A percentile compares a stretch with the other conserved stretches of the same genome.
Conservation (phyloP, 2,888 invertebrate species). For the Agrypnus murinus region DNA sequence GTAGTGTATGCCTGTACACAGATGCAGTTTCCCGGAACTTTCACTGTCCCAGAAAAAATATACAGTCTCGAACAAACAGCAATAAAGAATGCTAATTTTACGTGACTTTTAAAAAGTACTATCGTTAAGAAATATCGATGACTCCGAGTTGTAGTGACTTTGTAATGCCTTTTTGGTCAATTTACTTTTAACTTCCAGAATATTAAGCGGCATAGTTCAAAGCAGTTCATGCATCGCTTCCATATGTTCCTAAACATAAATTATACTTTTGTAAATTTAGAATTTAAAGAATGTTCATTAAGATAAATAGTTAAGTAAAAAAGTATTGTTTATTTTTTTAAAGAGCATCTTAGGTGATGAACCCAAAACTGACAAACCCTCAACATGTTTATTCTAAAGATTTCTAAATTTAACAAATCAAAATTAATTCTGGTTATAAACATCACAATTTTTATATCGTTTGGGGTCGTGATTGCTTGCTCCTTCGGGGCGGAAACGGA, state of each 20-base stretch:
- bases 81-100: conserved; percentile 57
- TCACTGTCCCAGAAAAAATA: conserved; percentile 44
- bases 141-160: conserved; percentile 21
- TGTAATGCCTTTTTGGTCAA: conserved; percentile 21
- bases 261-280: too few species aligned
- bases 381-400: too few species aligned
- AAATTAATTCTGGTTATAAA: too few species aligned
- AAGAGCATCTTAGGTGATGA: background rate
- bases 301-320: too few species aligned
- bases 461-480: too few species aligned
- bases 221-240: conserved; percentile 21
- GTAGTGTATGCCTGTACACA: conserved; percentile 50
- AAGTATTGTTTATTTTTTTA: conserved; percentile 19
- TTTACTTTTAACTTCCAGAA: conserved; percentile 22
- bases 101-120: conserved; percentile 40
- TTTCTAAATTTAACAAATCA: too few species aligned
- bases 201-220: conserved; percentile 28
- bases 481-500: too few species aligned
- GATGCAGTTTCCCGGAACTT: conserved; percentile 53
- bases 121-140: conserved; percentile 9
- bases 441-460: too few species aligned
- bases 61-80: conserved; percentile 41
- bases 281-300: too few species aligned
- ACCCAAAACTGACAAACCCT: too few species aligned
- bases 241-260: too few species aligned